Evolutionary conservation across 2,797 vertebrate genomes (phyloP).

Genomic region (Decapterus maruadsi): DNA sequence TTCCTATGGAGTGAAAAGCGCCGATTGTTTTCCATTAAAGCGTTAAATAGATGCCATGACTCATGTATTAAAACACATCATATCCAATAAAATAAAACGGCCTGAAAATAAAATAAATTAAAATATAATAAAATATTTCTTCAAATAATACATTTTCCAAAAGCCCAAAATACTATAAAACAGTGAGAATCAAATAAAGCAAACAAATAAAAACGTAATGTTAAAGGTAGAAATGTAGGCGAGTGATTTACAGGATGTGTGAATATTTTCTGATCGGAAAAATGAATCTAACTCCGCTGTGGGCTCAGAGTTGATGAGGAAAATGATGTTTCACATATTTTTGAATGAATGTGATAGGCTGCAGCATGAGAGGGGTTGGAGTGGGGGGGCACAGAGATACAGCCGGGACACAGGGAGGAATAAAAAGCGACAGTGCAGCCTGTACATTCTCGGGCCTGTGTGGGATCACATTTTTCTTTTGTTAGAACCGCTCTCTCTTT

Average conservation of each 20-base stretch:
- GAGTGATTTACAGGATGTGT: constrained; percentile 14
- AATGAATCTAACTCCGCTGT: constrained; percentile 14
- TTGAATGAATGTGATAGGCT: background rate
- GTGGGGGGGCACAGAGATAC: background rate
- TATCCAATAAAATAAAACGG: background rate
- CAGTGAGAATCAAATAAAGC: background rate
- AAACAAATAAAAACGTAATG: background rate
- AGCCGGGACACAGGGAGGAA: constrained; percentile 38
- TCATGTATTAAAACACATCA: background rate
- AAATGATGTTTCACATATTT: constrained; percentile 19
- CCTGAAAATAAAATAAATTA: background rate
- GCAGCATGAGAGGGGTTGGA: no score
- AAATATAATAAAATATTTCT: background rate
- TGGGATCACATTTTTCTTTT: constrained; percentile 2
- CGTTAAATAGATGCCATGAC: constrained; percentile 10
- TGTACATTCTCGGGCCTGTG: constrained; percentile 53
- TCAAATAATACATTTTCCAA: background rate
- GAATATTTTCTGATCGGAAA: constrained; percentile 12
- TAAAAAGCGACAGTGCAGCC: constrained; percentile 32
- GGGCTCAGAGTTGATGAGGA: background rate
- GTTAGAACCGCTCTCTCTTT: constrained; percentile 12
- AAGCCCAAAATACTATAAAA: background rate
- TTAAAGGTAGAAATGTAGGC: background rate
- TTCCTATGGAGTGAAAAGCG: background rate
- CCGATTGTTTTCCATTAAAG: constrained; percentile 16